phyloP scores from a whole-genome alignment of 2,113 vertebrate species.

The Rhinoderma darwinii region DNA sequence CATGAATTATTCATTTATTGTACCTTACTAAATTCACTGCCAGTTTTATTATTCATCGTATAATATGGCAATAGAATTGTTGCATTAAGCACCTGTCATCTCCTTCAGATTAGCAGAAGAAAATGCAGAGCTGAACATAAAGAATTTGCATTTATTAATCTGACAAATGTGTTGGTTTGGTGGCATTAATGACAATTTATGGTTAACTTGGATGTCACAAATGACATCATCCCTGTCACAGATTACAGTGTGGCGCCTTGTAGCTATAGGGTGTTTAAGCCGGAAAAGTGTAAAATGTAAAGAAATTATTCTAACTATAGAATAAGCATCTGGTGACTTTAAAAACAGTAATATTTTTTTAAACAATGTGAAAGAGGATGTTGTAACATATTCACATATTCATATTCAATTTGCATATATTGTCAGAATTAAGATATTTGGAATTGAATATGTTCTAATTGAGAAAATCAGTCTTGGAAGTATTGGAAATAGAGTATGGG shows the following conservation, averaged over 20 bases:
- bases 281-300: neutral
- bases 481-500: neutral
- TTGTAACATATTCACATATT: neutral
- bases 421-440: neutral
- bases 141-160: constrained; percentile 60
- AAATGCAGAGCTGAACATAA: constrained; percentile 44
- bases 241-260: neutral
- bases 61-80: constrained; percentile 77
- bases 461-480: neutral
- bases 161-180: constrained; percentile 56
- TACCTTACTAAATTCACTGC: constrained; percentile 80
- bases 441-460: neutral
- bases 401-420: neutral
- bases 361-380: neutral
- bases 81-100: constrained; percentile 63
- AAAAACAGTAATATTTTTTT: neutral
- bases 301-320: neutral
- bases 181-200: constrained; percentile 53
- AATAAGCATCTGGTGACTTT: constrained; percentile 7
- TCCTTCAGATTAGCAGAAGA: constrained; percentile 55
- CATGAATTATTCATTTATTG: constrained; percentile 80
- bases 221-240: constrained; percentile 53
- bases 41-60: constrained; percentile 78
- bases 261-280: neutral
- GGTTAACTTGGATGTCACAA: constrained; percentile 46